A percentile compares a stretch with the other conserved stretches of the same genome.
Conservation (phyloP, 2,113 vertebrate species). For the Notothenia coriiceps region DNA sequence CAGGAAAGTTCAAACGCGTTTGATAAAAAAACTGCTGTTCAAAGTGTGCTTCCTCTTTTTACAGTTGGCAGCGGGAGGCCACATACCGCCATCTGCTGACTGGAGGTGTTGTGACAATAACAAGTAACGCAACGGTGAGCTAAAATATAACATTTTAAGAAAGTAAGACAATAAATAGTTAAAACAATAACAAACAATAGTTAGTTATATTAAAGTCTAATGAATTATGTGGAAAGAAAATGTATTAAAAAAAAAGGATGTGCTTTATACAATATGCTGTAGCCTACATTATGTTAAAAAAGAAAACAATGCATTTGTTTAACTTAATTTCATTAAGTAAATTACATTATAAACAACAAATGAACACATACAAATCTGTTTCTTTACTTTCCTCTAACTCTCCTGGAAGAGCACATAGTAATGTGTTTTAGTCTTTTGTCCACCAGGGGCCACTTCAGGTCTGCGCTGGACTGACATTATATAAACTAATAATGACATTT, state of each 20-base stretch:
- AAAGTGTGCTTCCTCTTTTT: not conserved
- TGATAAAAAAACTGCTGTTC: not conserved
- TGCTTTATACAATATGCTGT: not conserved
- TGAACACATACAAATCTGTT: no score
- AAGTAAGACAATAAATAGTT: not conserved
- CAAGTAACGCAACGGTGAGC: not conserved
- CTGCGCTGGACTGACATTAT: no score
- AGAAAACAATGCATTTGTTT: no score
- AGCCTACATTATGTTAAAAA: no score
- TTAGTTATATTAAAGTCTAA: not conserved
- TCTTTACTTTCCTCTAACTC: not conserved
- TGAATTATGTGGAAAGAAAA: not conserved
- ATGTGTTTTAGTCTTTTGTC: constrained; percentile 14
- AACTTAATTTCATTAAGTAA: no score
- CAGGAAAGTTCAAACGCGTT: not conserved
- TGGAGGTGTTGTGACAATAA: constrained; percentile 8
- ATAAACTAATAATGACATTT: not conserved
- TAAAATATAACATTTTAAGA: not conserved
- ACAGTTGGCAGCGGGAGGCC: not conserved
- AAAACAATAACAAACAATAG: not conserved
- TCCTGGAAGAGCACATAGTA: not conserved
- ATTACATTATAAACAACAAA: no score
- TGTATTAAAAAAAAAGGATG: not conserved
- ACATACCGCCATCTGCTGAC: constrained; percentile 45
- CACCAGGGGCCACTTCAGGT: constrained; percentile 43